Evolutionary conservation across 2,888 invertebrate genomes (phyloP).

Genomic region (Rhingia campestris): DNA sequence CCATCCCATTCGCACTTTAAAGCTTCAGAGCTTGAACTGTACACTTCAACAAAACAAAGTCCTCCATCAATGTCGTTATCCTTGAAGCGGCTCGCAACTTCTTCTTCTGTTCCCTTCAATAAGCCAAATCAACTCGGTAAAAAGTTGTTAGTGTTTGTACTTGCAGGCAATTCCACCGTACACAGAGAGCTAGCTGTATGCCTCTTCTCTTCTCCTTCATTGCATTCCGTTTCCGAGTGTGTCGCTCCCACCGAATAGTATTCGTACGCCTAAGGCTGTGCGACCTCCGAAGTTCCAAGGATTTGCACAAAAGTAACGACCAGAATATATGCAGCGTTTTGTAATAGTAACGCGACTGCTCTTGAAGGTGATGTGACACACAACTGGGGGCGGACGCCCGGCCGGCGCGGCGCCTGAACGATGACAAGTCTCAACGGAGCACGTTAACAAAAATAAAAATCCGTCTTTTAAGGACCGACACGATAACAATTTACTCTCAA

Average conservation of each 20-base stretch:
- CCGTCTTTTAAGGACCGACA: conserved; percentile 48
- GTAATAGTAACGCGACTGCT: conserved; percentile 27
- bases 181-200: background rate
- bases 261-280: conserved; percentile 57
- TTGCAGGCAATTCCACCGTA: conserved; percentile 2
- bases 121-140: conserved; percentile 70
- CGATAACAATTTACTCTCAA: conserved; percentile 56
- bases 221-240: conserved; percentile 38
- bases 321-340: conserved; percentile 54
- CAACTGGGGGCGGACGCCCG: conserved; percentile 46
- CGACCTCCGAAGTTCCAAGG: conserved; percentile 55
- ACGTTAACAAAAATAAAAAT: background rate
- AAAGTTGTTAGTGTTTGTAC: conserved; percentile 47
- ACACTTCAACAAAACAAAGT: conserved; percentile 38
- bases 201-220: conserved; percentile 16
- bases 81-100: conserved; percentile 33
- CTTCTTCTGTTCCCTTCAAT: conserved; percentile 55
- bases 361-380: conserved; percentile 48
- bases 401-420: conserved; percentile 13
- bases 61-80: conserved; percentile 64
- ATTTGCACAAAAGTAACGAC: conserved; percentile 52
- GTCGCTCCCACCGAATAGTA: conserved; percentile 45
- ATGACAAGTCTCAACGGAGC: conserved; percentile 43
- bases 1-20: background rate
- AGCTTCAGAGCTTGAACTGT: conserved; percentile 27